Evolutionary conservation across 2,797 vertebrate species (phyloP), one percentile per base, ranked within the genome.

Genomic region (Prunella strophiata): DNA sequence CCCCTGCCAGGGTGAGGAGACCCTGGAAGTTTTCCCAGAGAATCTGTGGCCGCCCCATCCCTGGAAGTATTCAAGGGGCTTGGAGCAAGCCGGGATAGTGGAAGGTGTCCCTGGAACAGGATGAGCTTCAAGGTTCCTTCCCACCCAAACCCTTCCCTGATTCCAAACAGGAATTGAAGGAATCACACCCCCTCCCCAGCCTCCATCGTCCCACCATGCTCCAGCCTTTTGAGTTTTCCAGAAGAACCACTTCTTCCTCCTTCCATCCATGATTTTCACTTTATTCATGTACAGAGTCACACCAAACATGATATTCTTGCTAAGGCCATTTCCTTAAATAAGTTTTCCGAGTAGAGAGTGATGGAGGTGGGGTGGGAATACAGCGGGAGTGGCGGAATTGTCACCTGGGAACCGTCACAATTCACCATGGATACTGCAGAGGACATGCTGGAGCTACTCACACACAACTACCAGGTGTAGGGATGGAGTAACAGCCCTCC

Each of bases 251-350:
- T 27, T 9, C 13, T 16, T 19, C n/a, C 55, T 13, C 17, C 59
- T 91, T 77, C 42, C n/a, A 21, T 55, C 94, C 57, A 88, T 94
- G 94, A 90, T 87, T 93, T 96, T 94, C 88, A 97, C 93, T 99
- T 99, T 99, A 99, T 99, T 99, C 95, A 95, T 97, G 97, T 98
- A 98, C 97, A 97, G 76, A 70, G 97, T 98, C 96, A 97, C 98
- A 98, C 97, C 97, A 91, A 97, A 98, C 97, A 97, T 55, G 51
- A 70, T 78, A 85, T 94, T 97, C 96, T 91, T 62, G 96, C 96
- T 95, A 93, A 95, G 94, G 94, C 89, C 94, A 26, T 93, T 77
- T 93, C 96, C 91, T 91, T 57, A 22, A 17, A 71, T 85, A 86
- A 85, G 75, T 92, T 94, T 91, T 92, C 66, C 38, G 11, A 85